Conservation (phyloP, 2,113 vertebrate species). For the Campylomormyrus numenius region DNA sequence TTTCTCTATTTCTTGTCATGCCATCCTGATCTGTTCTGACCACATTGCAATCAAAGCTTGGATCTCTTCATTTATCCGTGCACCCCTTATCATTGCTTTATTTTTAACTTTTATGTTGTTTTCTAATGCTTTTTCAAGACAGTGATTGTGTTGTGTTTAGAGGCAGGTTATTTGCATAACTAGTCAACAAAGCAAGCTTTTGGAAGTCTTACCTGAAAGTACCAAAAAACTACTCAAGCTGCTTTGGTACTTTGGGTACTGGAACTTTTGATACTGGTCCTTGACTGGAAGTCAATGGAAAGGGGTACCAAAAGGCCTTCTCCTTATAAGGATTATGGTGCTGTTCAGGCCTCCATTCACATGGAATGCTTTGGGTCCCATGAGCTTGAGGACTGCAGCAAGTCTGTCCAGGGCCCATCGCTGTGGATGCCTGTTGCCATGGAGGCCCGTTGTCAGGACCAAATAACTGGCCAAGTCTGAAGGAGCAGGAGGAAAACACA, state of each 20-base stretch:
- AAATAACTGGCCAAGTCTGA: neutral
- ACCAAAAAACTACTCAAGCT: neutral
- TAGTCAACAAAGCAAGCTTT: neutral
- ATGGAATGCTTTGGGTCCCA: neutral
- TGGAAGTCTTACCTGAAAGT: neutral
- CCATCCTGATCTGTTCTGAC: neutral
- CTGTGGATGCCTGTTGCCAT: neutral
- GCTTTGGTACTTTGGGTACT: neutral
- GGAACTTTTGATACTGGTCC: neutral
- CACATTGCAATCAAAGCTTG: neutral
- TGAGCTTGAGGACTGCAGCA: neutral
- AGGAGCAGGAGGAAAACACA: constrained; percentile 36
- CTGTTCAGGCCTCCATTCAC: neutral
- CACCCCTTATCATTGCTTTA: neutral
- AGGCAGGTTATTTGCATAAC: neutral
- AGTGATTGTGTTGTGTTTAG: neutral
- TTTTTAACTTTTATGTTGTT: neutral
- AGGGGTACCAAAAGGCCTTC: no score
- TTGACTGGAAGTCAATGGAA: neutral
- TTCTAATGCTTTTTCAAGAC: neutral
- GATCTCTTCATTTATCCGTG: neutral
- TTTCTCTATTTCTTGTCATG: neutral
- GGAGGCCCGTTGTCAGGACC: no score
- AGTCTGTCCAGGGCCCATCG: neutral
- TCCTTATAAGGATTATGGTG: no score